phyloP scores from a whole-genome alignment of 2,797 vertebrate genomes.

The Thripadectes ignobilis region DNA sequence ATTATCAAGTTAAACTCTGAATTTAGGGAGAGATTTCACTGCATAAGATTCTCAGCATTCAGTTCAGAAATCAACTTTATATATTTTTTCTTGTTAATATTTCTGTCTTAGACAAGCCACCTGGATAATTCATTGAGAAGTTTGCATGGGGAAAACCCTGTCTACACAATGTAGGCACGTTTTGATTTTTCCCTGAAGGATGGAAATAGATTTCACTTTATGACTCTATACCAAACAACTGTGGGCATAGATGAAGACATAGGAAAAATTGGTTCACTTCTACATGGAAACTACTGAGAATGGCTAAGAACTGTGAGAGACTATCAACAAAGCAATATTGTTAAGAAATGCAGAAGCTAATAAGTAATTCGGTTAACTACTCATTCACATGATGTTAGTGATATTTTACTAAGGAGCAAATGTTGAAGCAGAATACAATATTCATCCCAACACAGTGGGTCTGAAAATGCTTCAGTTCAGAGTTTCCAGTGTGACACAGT shows the following conservation, averaged over 20 bases:
- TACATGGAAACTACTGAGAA: background rate
- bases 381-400: background rate
- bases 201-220: background rate
- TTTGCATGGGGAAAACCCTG: background rate
- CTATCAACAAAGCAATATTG: background rate
- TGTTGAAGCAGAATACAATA: background rate
- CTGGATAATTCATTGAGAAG: background rate
- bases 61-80: background rate
- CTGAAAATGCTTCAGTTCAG: background rate
- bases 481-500: background rate
- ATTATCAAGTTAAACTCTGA: background rate
- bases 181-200: background rate
- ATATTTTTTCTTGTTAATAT: background rate
- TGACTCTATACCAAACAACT: background rate
- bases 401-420: background rate
- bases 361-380: background rate
- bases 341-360: background rate
- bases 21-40: background rate
- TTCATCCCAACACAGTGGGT: background rate
- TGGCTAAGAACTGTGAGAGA: background rate
- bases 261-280: background rate
- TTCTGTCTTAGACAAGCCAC: background rate
- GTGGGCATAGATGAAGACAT: background rate
- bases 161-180: background rate
- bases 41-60: background rate